Base-by-base conservation (phyloP, 2,888 invertebrate species). In the Melieria crassipennis region DNA sequence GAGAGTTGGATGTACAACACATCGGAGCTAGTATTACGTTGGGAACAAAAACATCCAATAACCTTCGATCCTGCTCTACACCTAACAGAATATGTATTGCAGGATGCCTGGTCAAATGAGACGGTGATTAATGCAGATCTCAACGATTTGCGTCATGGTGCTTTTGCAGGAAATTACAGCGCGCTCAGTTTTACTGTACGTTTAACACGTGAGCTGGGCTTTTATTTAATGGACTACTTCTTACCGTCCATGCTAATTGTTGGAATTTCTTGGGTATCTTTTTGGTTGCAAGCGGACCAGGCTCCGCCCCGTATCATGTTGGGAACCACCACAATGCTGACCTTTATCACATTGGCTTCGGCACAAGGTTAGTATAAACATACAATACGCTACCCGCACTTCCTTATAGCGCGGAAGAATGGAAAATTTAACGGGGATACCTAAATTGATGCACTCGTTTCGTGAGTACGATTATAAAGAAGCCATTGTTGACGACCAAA, bases 1-100 rank as follows among this genome's bases (percentile, higher is more conserved):
- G 93, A 94, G 85, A 94, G 94, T 84, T 95, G 94, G 95, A 93
- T 93, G 81, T 92, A 94, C 86, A 94, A 94, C 81, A 91, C 92
- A 0, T 91, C 91, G 11, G 92, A 93, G 78, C 88, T 95, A 80
- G 87, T 91, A 11, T 84, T 95, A 30, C 89, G 90, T 82, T 95
- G 95, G 95, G 94, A 94, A 82, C 89, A 90, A 66, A 89, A 90
- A 73, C 89, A 89, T 67, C 93, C 94, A 3, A 92, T 94, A 11
- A 90, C 92, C 30, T 88, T 94, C 62, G 93, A 94, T 42, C 89
- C 91, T 0, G 92, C 93, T 76, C 85, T 95, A 66, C 94, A 94
- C 83, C 87, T 95, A 65, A 94, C 95, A 0, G 95, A 95, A 85
- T 95, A 94, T 82, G 89, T 91, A 56, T 87, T 95, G 16, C 88